Percentiles rank a stretch among this genome's conserved stretches.
These are phyloP conservation scores for Protaetia brevitarsis DNA, from an alignment of 1,140 invertebrate species.

Conservation along the genomic window DNA sequence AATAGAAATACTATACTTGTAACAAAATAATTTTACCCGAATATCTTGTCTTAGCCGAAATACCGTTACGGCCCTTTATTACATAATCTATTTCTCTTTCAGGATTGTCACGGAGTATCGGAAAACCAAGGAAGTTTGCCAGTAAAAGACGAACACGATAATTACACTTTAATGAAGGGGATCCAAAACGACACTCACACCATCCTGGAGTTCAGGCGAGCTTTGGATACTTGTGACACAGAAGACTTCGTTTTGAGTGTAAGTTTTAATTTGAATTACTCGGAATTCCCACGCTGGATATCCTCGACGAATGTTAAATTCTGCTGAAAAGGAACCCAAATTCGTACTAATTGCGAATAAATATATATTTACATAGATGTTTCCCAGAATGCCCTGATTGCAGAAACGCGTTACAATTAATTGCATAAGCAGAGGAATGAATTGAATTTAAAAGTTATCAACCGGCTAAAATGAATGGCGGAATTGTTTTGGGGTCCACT, in stretches of 20 bases:
- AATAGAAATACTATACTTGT: no score
- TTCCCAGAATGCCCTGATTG: no score
- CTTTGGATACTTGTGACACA: conserved; percentile 76
- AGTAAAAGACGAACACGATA: conserved; percentile 70
- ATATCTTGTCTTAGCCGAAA: neutral
- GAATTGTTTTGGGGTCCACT: no score
- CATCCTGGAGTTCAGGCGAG: conserved; percentile 67
- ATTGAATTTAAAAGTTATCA: no score
- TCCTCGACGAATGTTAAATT: no score
- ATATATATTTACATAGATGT: no score
- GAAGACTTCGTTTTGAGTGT: conserved; percentile 71
- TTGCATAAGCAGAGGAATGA: no score
- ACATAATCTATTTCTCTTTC: conserved; percentile 24
- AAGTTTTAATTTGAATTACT: conserved; percentile 46
- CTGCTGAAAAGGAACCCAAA: no score
- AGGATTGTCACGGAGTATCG: conserved; percentile 76
- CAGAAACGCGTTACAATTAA: no score
- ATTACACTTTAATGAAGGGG: conserved; percentile 69
- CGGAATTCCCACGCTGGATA: neutral
- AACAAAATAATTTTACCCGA: no score
- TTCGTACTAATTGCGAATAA: no score
- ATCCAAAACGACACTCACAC: conserved; percentile 77
- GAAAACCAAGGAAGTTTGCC: conserved; percentile 61
- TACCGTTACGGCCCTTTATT: neutral
- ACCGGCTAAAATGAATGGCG: no score